phyloP scores from a whole-genome alignment of 2,888 invertebrate species.

The Heliconius ethilla region DNA sequence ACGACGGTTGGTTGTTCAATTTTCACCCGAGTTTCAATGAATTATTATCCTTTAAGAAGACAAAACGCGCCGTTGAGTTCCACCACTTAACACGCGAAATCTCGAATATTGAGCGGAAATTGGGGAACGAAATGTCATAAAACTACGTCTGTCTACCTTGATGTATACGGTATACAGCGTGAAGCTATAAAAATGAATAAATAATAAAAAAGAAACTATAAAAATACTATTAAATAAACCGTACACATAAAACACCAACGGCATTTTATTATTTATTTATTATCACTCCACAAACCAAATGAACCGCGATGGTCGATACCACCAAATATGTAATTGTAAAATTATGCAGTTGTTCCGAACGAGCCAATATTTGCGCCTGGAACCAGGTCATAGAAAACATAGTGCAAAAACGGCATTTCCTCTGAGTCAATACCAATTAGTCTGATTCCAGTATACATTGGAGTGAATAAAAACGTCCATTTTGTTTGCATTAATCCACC shows the following conservation, averaged over 20 bases:
- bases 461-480: slow-evolving; percentile 42
- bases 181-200: not conserved
- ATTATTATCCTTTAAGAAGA: not conserved
- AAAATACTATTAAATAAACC: not conserved
- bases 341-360: slow-evolving; percentile 8
- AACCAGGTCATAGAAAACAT: slow-evolving; percentile 37
- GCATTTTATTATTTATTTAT: not conserved
- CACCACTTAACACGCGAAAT: not conserved
- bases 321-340: slow-evolving; percentile 12
- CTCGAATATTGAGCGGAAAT: not conserved
- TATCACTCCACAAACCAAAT: not conserved
- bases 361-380: slow-evolving; percentile 32
- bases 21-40: not conserved
- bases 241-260: not conserved
- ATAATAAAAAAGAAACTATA: not conserved
- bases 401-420: slow-evolving; percentile 37
- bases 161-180: not conserved
- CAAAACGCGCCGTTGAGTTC: too few relatives aligned
- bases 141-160: not conserved
- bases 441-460: slow-evolving; percentile 42
- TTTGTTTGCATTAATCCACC: slow-evolving; percentile 36
- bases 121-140: not conserved
- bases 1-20: not conserved
- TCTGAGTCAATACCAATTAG: slow-evolving; percentile 48
- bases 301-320: not conserved